These are phyloP conservation scores for Cebidichthys violaceus DNA, from an alignment of 2,113 vertebrate species.

Conservation along the genomic window DNA sequence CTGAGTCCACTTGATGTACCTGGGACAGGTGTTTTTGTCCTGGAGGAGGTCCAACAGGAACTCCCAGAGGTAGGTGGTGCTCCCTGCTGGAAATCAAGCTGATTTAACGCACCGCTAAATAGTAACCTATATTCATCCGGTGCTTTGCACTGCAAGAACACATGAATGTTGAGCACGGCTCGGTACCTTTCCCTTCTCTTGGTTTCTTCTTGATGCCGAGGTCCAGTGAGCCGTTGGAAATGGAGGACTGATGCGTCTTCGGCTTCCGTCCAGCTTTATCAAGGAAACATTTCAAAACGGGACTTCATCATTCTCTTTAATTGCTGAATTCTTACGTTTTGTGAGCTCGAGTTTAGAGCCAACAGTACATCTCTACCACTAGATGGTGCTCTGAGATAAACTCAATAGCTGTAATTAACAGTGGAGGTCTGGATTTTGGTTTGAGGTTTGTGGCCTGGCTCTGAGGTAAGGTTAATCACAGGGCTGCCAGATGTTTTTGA, in stretches of 20 bases:
- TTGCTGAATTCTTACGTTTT: not conserved
- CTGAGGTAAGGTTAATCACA: not conserved
- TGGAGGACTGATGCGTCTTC: conserved; percentile 87
- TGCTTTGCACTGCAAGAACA: too few species aligned
- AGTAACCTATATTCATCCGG: not conserved
- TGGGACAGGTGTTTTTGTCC: conserved; percentile 98
- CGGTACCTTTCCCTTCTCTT: conserved; percentile 95
- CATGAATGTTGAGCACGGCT: not conserved
- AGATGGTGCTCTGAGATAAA: conserved; percentile 44
- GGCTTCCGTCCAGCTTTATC: conserved; percentile 92
- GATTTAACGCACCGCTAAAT: not conserved
- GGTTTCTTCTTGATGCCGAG: conserved; percentile 95
- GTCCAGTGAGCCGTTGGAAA: conserved; percentile 90
- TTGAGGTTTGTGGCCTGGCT: conserved; percentile 23
- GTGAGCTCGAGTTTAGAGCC: too few species aligned
- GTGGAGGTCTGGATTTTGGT: not conserved
- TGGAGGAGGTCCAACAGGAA: conserved; percentile 98
- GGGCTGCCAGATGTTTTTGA: conserved; percentile 16
- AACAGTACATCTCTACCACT: conserved; percentile 22
- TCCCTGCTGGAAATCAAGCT: conserved; percentile 82
- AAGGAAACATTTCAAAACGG: conserved; percentile 29
- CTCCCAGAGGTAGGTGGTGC: conserved; percentile 98
- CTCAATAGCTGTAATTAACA: not conserved
- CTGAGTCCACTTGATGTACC: conserved; percentile 99
- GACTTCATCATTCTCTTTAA: not conserved